Evolutionary conservation across 2,888 invertebrate genomes (phyloP), one percentile per base, ranked within the genome.

Genomic region (Drosophila subsilvestris): DNA sequence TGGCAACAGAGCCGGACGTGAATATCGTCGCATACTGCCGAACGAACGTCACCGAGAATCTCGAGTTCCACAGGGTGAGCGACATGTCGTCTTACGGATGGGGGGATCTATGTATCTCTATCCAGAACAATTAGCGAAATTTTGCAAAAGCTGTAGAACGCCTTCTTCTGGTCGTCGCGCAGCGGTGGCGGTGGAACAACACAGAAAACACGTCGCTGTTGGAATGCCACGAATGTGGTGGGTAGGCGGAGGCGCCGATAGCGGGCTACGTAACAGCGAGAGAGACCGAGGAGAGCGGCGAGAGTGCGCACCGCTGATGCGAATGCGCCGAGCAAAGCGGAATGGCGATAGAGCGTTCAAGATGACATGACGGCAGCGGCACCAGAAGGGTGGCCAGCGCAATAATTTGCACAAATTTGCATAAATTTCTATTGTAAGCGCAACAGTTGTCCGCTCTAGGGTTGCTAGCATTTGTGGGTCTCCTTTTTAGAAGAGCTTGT

Each of bases 41-140:
- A 32, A 81, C 59, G 45, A 92, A 67, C 54, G 88, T 89, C 65
- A 92, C 71, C 44, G 81, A 80, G 60, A 81, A 83, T 77, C 88
- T 84, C 43, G 86, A 86, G 83, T 89, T 91, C 90, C 90, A 89
- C 72, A 91, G 68, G 54, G 86, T 89, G 60, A 90, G 84, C 86
- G 90, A 89, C 85, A 78, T 85, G 8, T 54, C 37, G 27, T 27
- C 27, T 67, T 47, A n/a, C 17, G 47, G 22, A n/a, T 27, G 43
- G n/a, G n/a, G n/a, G n/a, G 7, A 43, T 22, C 18, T 29, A n/a
- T 25, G 25, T 25, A 49, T 12, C 45, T 17, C 32, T 27, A 22
- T 37, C 37, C 37, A 37, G 37, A 37, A 27, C 18, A 59, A 59
- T 59, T 44, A 10, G 43, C 27, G 42, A 50, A 42, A 18, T 54